Percentiles rank a stretch among this genome's conserved stretches.
Conservation (phyloP, 2,888 invertebrate species). For the Polymixis flavicincta region DNA sequence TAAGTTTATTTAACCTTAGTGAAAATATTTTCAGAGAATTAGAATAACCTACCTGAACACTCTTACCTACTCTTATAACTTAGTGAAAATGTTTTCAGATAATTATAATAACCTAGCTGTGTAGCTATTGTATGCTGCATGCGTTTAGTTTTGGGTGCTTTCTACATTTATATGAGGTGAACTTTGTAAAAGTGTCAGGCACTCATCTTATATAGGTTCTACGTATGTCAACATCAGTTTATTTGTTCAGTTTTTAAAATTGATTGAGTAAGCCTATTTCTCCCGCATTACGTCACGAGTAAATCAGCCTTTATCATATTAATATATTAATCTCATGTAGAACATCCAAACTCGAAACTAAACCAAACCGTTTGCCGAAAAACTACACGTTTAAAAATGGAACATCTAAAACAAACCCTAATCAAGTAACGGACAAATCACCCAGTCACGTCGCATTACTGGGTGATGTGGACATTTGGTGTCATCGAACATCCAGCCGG, state of each 20-base stretch:
- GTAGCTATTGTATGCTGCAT: too few relatives aligned
- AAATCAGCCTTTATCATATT: neutral
- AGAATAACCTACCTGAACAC: too few relatives aligned
- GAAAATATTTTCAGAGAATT: too few relatives aligned
- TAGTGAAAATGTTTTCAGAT: neutral
- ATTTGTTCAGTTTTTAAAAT: neutral
- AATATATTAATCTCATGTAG: neutral
- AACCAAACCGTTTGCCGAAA: neutral
- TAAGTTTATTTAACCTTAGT: too few relatives aligned
- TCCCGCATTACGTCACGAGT: neutral
- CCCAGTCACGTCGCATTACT: neutral
- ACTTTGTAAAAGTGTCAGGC: neutral
- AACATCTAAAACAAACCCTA: neutral
- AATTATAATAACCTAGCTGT: neutral
- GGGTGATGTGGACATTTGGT: conserved; percentile 11
- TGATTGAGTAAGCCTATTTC: neutral
- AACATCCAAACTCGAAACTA: neutral
- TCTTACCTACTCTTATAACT: neutral
- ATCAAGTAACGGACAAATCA: conserved; percentile 7
- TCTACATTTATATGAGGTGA: too few relatives aligned
- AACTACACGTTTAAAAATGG: neutral
- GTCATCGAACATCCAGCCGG: neutral
- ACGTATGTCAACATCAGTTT: neutral
- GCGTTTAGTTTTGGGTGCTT: too few relatives aligned
- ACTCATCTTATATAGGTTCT: neutral